These are phyloP conservation scores for Colinus virginianus DNA, from an alignment of 2,113 vertebrate genomes.

Conservation along the genomic window DNA sequence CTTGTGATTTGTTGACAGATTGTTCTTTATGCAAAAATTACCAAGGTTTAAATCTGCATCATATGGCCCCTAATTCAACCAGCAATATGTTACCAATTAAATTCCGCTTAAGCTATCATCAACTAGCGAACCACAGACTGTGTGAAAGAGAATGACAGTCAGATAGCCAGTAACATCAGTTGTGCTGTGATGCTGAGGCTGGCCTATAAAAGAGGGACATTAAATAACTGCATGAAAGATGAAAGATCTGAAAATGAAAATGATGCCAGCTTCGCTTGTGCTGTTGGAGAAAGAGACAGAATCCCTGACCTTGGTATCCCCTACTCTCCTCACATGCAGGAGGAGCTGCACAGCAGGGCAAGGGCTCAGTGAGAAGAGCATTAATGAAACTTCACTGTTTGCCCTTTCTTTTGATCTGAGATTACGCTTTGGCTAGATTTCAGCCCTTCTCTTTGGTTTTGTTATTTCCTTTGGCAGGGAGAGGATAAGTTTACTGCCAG, in stretches of 20 bases:
- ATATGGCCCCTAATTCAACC: conserved; percentile 81
- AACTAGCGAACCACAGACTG: conserved; percentile 72
- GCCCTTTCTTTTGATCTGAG: conserved; percentile 2
- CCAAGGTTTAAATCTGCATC: conserved; percentile 82
- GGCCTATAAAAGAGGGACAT: conserved; percentile 1
- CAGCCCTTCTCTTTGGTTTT: not conserved
- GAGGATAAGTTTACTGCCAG: not conserved
- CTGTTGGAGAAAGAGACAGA: not conserved
- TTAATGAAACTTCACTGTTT: not conserved
- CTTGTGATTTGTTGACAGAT: conserved; percentile 79
- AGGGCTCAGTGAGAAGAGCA: not conserved
- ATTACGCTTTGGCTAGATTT: not conserved
- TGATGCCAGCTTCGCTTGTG: not conserved
- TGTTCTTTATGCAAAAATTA: conserved; percentile 83
- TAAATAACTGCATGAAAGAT: not conserved
- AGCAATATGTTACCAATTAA: conserved; percentile 85
- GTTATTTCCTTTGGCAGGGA: not conserved
- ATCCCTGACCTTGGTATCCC: not conserved
- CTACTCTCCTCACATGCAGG: not conserved
- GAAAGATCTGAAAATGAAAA: not conserved
- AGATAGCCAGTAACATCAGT: conserved; percentile 69
- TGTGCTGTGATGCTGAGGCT: conserved; percentile 41
- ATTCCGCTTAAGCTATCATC: conserved; percentile 80
- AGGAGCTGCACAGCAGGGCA: not conserved
- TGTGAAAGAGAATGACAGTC: conserved; percentile 73